A percentile compares a stretch with the other conserved stretches of the same genome.
Conservation (phyloP, 2,888 invertebrate species). For the Cerceris ruficornis region DNA sequence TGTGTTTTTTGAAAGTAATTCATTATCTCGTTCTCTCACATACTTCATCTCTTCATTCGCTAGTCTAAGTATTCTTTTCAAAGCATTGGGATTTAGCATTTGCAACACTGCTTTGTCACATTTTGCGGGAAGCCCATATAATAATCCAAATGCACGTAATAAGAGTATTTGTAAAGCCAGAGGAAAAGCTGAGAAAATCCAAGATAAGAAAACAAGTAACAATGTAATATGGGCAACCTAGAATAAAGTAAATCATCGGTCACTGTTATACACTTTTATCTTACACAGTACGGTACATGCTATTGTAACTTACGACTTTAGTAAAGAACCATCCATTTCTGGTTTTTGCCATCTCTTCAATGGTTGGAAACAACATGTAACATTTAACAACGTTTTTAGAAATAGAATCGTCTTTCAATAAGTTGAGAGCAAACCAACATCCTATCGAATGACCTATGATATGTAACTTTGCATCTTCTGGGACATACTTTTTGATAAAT, state of each 20-base stretch:
- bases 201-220: conserved; percentile 82
- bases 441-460: conserved; percentile 96
- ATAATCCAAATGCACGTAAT: conserved; percentile 84
- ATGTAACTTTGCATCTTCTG: conserved; percentile 88
- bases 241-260: conserved; percentile 55
- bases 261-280: conserved; percentile 38
- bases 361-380: conserved; percentile 92
- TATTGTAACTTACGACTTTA: conserved; percentile 82
- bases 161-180: conserved; percentile 82
- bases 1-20: conserved; percentile 84
- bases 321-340: conserved; percentile 89
- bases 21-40: conserved; percentile 87
- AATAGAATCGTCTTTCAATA: conserved; percentile 85
- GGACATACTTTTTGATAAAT: conserved; percentile 89
- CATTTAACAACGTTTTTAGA: conserved; percentile 84
- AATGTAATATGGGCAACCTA: conserved; percentile 82
- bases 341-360: conserved; percentile 91
- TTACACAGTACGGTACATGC: neutral
- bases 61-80: conserved; percentile 87
- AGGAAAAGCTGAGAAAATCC: conserved; percentile 84
- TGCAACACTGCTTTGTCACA: conserved; percentile 83
- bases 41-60: conserved; percentile 91
- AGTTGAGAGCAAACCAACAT: conserved; percentile 90
- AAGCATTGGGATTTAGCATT: conserved; percentile 84
- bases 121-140: conserved; percentile 82